A percentile compares a stretch with the other conserved stretches of the same genome.
These are phyloP conservation scores for Pipistrellus pygmaeus DNA, from an alignment of 2,797 vertebrate genomes.

Conservation along the genomic window DNA sequence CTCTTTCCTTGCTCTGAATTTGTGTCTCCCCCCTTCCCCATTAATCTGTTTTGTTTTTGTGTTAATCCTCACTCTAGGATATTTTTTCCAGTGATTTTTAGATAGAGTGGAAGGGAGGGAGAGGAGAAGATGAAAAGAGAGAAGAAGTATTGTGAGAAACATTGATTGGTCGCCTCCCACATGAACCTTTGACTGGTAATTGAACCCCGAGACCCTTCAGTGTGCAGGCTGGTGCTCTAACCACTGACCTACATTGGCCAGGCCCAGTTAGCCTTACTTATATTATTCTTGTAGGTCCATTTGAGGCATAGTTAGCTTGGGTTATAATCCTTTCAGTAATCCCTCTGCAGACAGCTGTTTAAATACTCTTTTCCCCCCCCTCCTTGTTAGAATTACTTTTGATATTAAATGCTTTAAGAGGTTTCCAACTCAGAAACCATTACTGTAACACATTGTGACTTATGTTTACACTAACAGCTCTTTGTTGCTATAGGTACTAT, in stretches of 20 bases:
- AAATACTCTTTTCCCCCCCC: background rate
- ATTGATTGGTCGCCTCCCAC: too few species aligned
- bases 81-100: too few species aligned
- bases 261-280: background rate
- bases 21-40: background rate
- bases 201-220: too few species aligned
- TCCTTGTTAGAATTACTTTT: background rate
- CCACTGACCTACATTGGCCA: too few species aligned
- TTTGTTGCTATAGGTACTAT: slow-evolving; percentile 24
- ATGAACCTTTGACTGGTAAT: too few species aligned
- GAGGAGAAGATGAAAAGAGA: too few species aligned
- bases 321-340: background rate
- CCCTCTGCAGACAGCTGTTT: background rate
- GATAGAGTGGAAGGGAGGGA: too few species aligned
- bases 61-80: too few species aligned
- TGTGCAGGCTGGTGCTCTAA: too few species aligned
- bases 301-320: background rate
- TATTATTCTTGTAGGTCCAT: background rate
- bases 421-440: background rate
- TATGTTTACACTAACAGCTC: background rate
- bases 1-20: slow-evolving; percentile 40
- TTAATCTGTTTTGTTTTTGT: background rate
- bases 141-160: too few species aligned
- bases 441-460: background rate
- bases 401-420: background rate